Conservation (phyloP, 2,113 vertebrate genomes). For the Phylloscopus trochiloides region DNA sequence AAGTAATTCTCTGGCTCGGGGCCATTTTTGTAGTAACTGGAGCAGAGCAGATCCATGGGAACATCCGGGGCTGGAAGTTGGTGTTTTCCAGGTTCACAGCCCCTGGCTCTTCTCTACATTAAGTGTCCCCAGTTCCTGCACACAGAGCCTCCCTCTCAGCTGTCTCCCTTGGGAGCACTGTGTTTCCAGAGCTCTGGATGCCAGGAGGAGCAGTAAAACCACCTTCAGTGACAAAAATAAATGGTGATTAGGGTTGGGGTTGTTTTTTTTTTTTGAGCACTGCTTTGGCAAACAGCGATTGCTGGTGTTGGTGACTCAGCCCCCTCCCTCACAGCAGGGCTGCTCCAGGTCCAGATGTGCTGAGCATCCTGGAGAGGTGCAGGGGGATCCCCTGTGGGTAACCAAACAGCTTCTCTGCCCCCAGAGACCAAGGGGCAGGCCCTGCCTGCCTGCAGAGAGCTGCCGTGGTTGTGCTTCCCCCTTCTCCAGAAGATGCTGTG, state of each 20-base stretch:
- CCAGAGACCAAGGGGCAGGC: not conserved
- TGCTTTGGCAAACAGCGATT: not conserved
- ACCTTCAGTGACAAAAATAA: not conserved
- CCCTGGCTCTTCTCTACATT: not conserved
- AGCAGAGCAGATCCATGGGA: slow-evolving; percentile 35
- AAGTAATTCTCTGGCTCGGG: slow-evolving; percentile 1
- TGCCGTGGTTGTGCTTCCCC: not conserved
- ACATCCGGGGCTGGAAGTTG: not conserved
- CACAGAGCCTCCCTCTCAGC: not conserved
- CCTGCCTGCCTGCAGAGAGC: not conserved
- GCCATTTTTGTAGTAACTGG: not conserved
- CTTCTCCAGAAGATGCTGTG: not conserved
- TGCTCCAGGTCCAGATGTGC: not conserved
- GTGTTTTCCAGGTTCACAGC: not conserved
- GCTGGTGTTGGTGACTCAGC: not conserved
- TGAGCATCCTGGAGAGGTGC: not conserved
- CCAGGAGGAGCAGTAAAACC: accelerated
- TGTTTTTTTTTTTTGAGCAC: not conserved
- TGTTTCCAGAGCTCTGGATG: not conserved
- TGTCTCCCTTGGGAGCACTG: not conserved
- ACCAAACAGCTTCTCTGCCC: not conserved
- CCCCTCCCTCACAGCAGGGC: accelerated
- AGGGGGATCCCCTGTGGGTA: not conserved
- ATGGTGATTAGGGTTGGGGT: not conserved
- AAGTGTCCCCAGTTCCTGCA: not conserved